Evolutionary conservation across 2,113 vertebrate genomes (phyloP).

Genomic region (Puma concolor): DNA sequence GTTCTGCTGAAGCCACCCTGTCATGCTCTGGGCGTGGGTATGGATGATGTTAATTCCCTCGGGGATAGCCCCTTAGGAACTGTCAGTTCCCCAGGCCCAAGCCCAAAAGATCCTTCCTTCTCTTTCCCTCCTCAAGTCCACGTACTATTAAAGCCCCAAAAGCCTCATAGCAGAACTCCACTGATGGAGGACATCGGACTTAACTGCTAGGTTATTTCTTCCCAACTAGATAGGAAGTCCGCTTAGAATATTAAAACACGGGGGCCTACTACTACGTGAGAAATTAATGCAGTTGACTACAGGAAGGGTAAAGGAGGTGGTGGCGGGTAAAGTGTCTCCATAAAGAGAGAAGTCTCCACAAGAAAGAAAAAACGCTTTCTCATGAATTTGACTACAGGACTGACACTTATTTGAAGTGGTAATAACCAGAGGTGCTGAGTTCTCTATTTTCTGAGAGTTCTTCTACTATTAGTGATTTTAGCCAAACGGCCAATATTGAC

Average conservation of each 20-base stretch:
- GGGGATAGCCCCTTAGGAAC: not conserved
- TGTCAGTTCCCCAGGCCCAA: not conserved
- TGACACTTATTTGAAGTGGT: conserved; percentile 26
- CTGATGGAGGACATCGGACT: not conserved
- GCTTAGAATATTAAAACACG: not conserved
- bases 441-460: conserved; percentile 4
- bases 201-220: conserved; percentile 6
- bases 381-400: not conserved
- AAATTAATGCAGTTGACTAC: not conserved
- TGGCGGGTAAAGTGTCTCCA: not conserved
- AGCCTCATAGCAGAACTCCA: not conserved
- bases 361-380: not conserved
- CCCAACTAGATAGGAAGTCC: not conserved
- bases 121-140: not conserved
- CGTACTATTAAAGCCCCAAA: not conserved
- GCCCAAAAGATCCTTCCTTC: not conserved
- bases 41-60: not conserved
- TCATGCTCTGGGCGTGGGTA: not conserved
- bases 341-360: not conserved
- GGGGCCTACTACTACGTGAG: not conserved
- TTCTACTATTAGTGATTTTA: conserved; percentile 43
- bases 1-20: not conserved
- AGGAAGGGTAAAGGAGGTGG: not conserved
- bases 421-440: not conserved
- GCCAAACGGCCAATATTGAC: not conserved